phyloP scores from a whole-genome alignment of 2,113 vertebrate species.

The Hyperoodon ampullatus region DNA sequence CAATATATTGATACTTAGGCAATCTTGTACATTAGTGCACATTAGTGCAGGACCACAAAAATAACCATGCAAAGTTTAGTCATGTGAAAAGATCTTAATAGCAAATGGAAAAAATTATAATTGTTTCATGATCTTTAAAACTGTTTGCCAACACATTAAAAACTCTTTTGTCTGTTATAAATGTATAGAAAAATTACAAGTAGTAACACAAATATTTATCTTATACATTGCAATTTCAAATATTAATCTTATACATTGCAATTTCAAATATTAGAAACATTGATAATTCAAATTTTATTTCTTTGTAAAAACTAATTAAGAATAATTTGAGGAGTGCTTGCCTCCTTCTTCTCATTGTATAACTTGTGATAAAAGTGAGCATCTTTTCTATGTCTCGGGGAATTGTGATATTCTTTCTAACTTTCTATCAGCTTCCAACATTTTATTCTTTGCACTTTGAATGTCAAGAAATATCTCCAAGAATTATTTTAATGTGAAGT shows the following conservation, averaged over 20 bases:
- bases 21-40: not conserved
- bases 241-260: not conserved
- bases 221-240: not conserved
- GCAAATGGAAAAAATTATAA: not conserved
- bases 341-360: not conserved
- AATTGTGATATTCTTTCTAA: not conserved
- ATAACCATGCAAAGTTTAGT: not conserved
- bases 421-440: not conserved
- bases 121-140: not conserved
- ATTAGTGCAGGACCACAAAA: not conserved
- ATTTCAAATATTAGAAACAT: not conserved
- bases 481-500: not conserved
- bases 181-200: not conserved
- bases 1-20: not conserved
- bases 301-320: not conserved
- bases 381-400: not conserved
- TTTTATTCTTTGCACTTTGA: not conserved
- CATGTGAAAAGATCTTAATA: not conserved
- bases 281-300: not conserved
- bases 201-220: not conserved
- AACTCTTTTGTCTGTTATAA: not conserved
- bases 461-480: not conserved
- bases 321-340: not conserved
- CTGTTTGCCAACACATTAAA: not conserved
- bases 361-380: not conserved